Conservation (phyloP, 2,797 vertebrate genomes). For the Eleutherodactylus coqui region DNA sequence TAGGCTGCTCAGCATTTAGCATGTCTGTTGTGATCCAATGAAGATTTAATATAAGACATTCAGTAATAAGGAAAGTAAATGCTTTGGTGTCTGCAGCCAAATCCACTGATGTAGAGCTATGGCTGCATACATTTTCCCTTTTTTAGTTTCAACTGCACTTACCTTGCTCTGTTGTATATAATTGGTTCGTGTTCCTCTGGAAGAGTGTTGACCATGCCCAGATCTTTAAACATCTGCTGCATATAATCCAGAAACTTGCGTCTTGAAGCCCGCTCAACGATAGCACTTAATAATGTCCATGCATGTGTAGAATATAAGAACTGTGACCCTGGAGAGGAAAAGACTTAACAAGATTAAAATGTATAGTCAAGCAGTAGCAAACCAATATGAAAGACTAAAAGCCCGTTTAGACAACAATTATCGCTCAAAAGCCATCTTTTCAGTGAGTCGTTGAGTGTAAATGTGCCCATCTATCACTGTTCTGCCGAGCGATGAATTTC, state of each 20-base stretch:
- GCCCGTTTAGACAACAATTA: no score
- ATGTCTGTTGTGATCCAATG: no score
- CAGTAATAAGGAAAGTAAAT: background rate
- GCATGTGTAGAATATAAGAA: slow-evolving; percentile 96
- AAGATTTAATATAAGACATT: no score
- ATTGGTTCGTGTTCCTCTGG: slow-evolving; percentile 93
- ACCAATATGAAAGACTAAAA: background rate
- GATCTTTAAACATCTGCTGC: slow-evolving; percentile 88
- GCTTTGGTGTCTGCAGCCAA: background rate
- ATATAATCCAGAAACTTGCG: slow-evolving; percentile 90
- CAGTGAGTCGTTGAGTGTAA: no score
- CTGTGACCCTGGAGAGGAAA: slow-evolving; percentile 83
- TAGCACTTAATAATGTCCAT: slow-evolving; percentile 90
- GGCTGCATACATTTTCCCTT: background rate
- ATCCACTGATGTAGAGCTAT: background rate
- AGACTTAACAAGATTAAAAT: background rate
- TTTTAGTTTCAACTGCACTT: slow-evolving; percentile 51
- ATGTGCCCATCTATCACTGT: no score
- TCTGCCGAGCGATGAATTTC: no score
- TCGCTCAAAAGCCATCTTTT: no score
- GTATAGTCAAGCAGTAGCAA: background rate
- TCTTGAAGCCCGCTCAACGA: slow-evolving; percentile 87
- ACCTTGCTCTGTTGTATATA: slow-evolving; percentile 97
- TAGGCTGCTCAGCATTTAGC: background rate
- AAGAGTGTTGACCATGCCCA: slow-evolving; percentile 92